Conservation (phyloP, 2,888 invertebrate species). For the Hololepta plana region DNA sequence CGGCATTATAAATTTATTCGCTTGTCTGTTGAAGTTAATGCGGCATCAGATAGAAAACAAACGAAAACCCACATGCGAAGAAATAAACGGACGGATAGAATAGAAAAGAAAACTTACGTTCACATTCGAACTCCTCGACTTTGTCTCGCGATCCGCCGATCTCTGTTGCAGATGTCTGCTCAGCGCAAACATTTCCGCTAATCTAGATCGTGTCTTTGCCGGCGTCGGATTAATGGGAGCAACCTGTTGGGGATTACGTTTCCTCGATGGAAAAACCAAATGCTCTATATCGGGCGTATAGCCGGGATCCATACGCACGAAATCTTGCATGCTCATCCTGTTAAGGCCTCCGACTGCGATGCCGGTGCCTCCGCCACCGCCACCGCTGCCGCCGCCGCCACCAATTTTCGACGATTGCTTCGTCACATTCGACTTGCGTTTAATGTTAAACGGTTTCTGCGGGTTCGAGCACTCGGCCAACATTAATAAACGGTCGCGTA, state of each 20-base stretch:
- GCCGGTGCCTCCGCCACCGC: conserved; percentile 8
- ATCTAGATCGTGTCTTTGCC: conserved; percentile 24
- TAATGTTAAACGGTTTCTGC: conserved; percentile 24
- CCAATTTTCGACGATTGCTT: conserved; percentile 24
- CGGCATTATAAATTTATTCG: no score
- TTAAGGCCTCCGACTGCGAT: conserved; percentile 18
- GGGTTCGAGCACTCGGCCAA: conserved; percentile 27
- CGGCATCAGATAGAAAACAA: no score
- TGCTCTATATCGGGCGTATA: conserved; percentile 38
- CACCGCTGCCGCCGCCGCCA: conserved; percentile 9
- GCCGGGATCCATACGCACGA: conserved; percentile 30
- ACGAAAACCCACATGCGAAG: no score
- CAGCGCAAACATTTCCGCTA: conserved; percentile 34
- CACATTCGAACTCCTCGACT: conserved; percentile 15
- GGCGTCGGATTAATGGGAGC: conserved; percentile 19
- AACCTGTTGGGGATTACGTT: conserved; percentile 26
- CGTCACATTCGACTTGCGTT: conserved; percentile 22
- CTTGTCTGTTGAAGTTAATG: no score
- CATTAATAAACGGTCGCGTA: conserved; percentile 31
- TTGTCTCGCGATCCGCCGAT: conserved; percentile 21
- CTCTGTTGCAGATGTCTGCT: conserved; percentile 26
- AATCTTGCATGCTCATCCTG: conserved; percentile 24
- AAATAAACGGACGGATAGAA: no score
- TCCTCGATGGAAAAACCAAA: conserved; percentile 33
- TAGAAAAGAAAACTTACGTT: conserved; percentile 17